These are phyloP conservation scores for Pipa parva DNA, from an alignment of 2,113 vertebrate genomes.

Conservation along the genomic window DNA sequence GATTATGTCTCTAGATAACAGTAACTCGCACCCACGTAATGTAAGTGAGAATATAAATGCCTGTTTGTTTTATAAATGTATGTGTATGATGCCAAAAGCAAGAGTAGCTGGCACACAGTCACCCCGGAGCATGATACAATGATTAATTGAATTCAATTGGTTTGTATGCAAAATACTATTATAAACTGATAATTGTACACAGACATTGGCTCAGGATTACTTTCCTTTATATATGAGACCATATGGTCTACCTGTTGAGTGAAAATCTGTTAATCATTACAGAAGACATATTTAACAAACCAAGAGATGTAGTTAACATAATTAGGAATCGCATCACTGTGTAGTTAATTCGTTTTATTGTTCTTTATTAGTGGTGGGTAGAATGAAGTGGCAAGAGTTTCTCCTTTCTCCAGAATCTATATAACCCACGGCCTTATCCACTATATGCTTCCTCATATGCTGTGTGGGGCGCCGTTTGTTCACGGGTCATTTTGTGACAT, in stretches of 20 bases:
- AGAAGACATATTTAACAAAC: constrained; percentile 25
- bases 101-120: neutral
- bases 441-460: too few species aligned
- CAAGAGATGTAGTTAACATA: constrained; percentile 26
- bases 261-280: constrained; percentile 33
- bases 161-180: constrained; percentile 6
- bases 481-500: too few species aligned
- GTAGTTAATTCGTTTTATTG: constrained; percentile 16
- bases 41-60: neutral
- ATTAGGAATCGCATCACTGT: constrained; percentile 17
- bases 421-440: too few species aligned
- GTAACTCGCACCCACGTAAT: neutral
- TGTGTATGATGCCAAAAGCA: neutral
- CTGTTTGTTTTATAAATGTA: neutral
- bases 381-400: constrained; percentile 5
- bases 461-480: too few species aligned
- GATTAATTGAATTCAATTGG: constrained; percentile 15
- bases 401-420: neutral
- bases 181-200: neutral
- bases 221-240: constrained; percentile 16
- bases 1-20: neutral
- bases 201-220: constrained; percentile 9
- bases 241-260: constrained; percentile 36
- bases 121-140: constrained; percentile 4
- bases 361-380: constrained; percentile 9